Evolutionary conservation across 2,797 vertebrate species (phyloP), one percentile per base, ranked within the genome.

Genomic region (Catamblyrhynchus diadema): DNA sequence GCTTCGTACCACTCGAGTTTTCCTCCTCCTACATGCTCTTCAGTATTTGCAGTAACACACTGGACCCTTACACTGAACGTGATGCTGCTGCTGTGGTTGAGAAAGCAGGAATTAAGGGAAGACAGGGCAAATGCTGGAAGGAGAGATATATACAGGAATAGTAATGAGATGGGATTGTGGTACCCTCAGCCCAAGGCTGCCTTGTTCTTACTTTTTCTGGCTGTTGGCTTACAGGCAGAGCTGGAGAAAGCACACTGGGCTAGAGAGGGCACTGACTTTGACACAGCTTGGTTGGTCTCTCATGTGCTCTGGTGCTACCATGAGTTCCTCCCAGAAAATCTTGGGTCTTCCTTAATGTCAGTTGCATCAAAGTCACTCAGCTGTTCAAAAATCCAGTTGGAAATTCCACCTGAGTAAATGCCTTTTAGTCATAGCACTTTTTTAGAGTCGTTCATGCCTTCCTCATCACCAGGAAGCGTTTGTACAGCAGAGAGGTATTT

Each of bases 401-500:
- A 92, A 82, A 77, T 93, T 91, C 81, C 84, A 70, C 64, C 39
- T 5, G 12, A 74, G 32, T 91, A 96, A 91, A 94, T 71, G 42
- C 35, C 53, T 86, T 85, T 93, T 73, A 4, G 2, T 94, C 3
- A 1, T 45, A 85, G 84, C 65, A 67, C 61, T 78, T 85, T 87
- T 85, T 89, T 78, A 13, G 56, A 94, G 89, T 91, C 47, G 57
- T 81, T 94, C 87, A 83, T 0, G 2, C 69, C 45, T 6, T 15
- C 89, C 72, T 89, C 87, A 85, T 96, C 69, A 93, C 57, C 82
- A 94, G 94, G 91, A 95, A 96, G 72, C 65, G 22, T 91, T 94
- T 89, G 85, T 74, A 44, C 37, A 44, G 69, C 70, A 39, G 45
- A 41, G 60, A 90, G 50, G 54, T 90, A 93, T 95, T 94, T 94